phyloP scores from a whole-genome alignment of 2,888 invertebrate genomes.

The Megastigmus dorsalis region DNA sequence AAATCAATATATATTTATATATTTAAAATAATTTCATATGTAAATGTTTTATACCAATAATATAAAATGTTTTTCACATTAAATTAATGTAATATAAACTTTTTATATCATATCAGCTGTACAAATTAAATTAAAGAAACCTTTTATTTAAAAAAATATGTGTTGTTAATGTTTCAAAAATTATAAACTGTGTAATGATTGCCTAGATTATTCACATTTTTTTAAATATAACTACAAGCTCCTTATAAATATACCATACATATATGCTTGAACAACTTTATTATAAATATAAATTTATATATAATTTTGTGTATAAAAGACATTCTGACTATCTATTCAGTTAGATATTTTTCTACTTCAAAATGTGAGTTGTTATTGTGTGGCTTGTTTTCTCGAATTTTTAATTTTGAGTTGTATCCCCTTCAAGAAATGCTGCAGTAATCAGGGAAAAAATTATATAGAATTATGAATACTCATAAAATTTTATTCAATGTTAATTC shows the following conservation, averaged over 20 bases:
- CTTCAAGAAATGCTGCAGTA: neutral
- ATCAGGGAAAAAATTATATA: constrained; percentile 19
- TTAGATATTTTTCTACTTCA: constrained; percentile 36
- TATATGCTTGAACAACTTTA: neutral
- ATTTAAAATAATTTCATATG: no score
- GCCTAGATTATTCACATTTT: constrained; percentile 1
- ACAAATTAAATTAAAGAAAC: no score
- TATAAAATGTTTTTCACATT: no score
- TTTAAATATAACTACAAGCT: constrained; percentile 2
- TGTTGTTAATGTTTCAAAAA: no score
- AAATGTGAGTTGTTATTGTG: neutral
- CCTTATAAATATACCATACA: constrained; percentile 1
- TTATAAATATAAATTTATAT: constrained; percentile 24
- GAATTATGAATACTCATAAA: neutral
- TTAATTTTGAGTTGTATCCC: constrained; percentile 38
- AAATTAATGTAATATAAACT: no score
- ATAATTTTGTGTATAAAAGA: constrained; percentile 25
- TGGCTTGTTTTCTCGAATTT: constrained; percentile 9
- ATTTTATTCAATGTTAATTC: neutral
- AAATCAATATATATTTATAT: no score
- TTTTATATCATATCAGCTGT: no score
- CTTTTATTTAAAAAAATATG: no score
- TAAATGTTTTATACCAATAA: no score
- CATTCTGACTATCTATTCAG: neutral
- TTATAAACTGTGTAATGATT: neutral